Evolutionary conservation across 2,113 vertebrate species (phyloP), one percentile per base, ranked within the genome.

Genomic region (Dunckerocampus dactyliophorus): DNA sequence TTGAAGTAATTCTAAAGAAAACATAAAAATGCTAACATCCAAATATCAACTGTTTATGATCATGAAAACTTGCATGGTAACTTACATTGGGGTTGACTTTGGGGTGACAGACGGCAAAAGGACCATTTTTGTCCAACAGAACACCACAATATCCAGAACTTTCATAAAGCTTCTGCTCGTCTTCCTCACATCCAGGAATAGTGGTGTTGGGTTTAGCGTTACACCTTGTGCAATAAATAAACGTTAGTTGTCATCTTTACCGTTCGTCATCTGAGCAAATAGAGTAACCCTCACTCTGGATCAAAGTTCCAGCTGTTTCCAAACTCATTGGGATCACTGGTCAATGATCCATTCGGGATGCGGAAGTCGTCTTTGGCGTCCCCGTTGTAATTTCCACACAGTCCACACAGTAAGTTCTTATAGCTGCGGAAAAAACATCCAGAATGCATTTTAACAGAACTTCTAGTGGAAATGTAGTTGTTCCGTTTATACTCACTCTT

Each of bases 231-330:
- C 53, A 64, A 28, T 13, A 59, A 42, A 53, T 8, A 62, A 3
- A 51, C 1, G 7, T 47, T n/a, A 46, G 6, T 14, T 37, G 1
- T 89, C 84, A 48, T 81, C 85, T 13, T 73, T 63, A 37, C 42
- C 71, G 45, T 14, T 73, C 91, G 6, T 19, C 4, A 11, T 54
- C 2, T 15, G 11, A 20, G 16, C 22, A 6, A 56, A 52, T 79
- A 21, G 4, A 22, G 20, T 11, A 46, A 14, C 39, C 65, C 87
- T 91, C 46, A 91, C 91, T 83, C 61, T 47, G 86, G 67, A 59
- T 90, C 82, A 6, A 75, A 82, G 63, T 87, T 88, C 91, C 91
- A 91, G 78, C 91, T 91, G 83, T 91, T 70, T 48, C 90, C 91
- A 75, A 92, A 92, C 0, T 89, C 84, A 47, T 82, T 86, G 10